Conservation (phyloP, 2,888 invertebrate genomes). For the Cryptus armator region DNA sequence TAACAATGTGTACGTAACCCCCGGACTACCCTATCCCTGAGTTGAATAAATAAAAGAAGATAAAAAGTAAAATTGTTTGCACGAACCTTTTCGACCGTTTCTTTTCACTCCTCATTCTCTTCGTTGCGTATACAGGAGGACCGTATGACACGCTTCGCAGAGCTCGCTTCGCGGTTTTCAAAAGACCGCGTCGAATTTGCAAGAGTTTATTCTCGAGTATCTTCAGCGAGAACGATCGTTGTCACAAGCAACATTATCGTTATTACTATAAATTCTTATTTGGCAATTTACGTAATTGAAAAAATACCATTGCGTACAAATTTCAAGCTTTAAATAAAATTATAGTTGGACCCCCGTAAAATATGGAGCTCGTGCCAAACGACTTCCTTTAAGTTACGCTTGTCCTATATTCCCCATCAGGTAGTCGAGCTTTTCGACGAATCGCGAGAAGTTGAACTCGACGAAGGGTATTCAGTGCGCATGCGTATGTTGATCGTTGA, state of each 20-base stretch:
- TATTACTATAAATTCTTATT: neutral
- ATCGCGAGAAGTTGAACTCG: too few relatives aligned
- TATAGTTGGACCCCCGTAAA: neutral
- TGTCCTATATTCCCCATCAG: too few relatives aligned
- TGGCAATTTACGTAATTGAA: neutral
- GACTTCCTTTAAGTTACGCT: too few relatives aligned
- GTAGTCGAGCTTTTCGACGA: too few relatives aligned
- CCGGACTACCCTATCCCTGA: slow-evolving; percentile 22
- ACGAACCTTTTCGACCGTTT: slow-evolving; percentile 49
- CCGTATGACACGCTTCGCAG: neutral
- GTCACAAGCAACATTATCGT: neutral
- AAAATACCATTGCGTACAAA: neutral
- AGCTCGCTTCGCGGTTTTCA: neutral
- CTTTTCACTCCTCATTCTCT: neutral
- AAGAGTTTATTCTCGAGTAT: neutral
- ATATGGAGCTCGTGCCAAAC: neutral
- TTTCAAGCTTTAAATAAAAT: neutral
- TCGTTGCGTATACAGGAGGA: slow-evolving; percentile 19
- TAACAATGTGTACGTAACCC: slow-evolving; percentile 48
- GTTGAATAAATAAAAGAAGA: slow-evolving; percentile 51
- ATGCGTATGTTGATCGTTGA: neutral
- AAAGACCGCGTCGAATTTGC: slow-evolving; percentile 2
- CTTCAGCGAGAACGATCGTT: neutral
- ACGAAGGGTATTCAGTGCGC: too few relatives aligned
- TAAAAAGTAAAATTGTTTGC: slow-evolving; percentile 6